Percentiles rank a stretch among this genome's conserved stretches.
These are phyloP conservation scores for Stomorhina lunata DNA, from an alignment of 2,888 invertebrate species.

Conservation along the genomic window DNA sequence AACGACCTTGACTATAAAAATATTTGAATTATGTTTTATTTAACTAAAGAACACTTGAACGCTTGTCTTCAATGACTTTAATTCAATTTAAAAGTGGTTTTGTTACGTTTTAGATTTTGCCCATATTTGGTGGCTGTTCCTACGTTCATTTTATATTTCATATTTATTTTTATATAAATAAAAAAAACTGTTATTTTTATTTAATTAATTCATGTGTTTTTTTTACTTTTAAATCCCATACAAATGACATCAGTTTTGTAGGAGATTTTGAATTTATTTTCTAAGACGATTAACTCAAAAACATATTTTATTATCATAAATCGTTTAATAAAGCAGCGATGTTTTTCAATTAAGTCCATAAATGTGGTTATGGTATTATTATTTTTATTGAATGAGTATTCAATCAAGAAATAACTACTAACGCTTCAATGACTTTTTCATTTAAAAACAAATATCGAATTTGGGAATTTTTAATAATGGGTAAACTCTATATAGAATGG, in stretches of 20 bases:
- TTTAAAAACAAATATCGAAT: no score
- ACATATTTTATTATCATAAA: background rate
- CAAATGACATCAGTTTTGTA: slow-evolving; percentile 39
- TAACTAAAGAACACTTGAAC: slow-evolving; percentile 27
- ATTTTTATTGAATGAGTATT: background rate
- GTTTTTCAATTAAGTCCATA: background rate
- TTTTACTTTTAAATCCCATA: background rate
- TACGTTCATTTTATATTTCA: slow-evolving; percentile 5
- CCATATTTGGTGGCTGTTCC: slow-evolving; percentile 47
- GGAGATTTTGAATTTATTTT: background rate
- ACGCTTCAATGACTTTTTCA: no score
- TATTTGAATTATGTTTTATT: slow-evolving; percentile 23
- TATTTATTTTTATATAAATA: background rate
- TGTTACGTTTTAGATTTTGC: background rate
- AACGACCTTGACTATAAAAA: slow-evolving; percentile 55
- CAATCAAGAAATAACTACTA: no score
- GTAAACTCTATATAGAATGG: no score
- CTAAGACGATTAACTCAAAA: background rate
- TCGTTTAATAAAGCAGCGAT: background rate
- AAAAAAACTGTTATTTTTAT: slow-evolving; percentile 19
- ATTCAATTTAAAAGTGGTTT: slow-evolving; percentile 13
- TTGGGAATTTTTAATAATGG: no score
- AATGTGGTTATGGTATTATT: background rate
- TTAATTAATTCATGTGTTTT: background rate
- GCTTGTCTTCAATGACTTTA: slow-evolving; percentile 23